phyloP scores from a whole-genome alignment of 2,888 invertebrate species.

The Ptychoptera contaminata region DNA sequence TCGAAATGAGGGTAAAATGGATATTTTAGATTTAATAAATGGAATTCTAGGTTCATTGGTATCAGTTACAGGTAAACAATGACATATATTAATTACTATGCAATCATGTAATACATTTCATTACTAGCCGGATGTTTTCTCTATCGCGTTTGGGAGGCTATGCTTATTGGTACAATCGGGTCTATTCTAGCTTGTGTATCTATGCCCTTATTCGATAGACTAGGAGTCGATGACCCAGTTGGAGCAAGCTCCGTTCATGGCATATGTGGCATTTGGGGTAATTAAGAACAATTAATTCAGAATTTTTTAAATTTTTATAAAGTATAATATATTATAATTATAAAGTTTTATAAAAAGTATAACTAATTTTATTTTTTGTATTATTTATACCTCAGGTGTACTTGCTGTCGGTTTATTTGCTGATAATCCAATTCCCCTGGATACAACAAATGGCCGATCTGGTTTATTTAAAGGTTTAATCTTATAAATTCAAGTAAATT shows the following conservation, averaged over 20 bases:
- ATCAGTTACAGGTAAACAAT: slow-evolving; percentile 53
- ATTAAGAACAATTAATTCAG: slow-evolving; percentile 11
- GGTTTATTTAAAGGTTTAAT: slow-evolving; percentile 48
- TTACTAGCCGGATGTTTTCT: slow-evolving; percentile 67
- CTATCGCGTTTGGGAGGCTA: slow-evolving; percentile 72
- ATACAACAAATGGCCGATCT: slow-evolving; percentile 59
- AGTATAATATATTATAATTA: slow-evolving; percentile 8
- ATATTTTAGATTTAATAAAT: slow-evolving; percentile 76
- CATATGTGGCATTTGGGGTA: slow-evolving; percentile 56
- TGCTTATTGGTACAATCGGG: slow-evolving; percentile 68
- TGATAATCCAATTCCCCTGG: slow-evolving; percentile 64
- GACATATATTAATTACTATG: neutral
- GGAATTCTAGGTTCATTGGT: slow-evolving; percentile 77
- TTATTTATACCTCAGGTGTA: slow-evolving; percentile 44
- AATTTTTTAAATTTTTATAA: neutral
- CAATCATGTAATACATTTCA: slow-evolving; percentile 1
- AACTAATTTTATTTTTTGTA: neutral
- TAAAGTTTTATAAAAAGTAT: slow-evolving; percentile 18
- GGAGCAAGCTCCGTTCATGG: slow-evolving; percentile 85
- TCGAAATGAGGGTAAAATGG: slow-evolving; percentile 53
- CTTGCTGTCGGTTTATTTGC: slow-evolving; percentile 81
- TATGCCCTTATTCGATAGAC: slow-evolving; percentile 59
- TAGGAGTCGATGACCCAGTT: slow-evolving; percentile 71
- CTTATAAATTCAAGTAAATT: slow-evolving; percentile 19
- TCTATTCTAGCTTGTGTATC: slow-evolving; percentile 52